phyloP scores from a whole-genome alignment of 2,113 vertebrate genomes.

The Macrotis lagotis region DNA sequence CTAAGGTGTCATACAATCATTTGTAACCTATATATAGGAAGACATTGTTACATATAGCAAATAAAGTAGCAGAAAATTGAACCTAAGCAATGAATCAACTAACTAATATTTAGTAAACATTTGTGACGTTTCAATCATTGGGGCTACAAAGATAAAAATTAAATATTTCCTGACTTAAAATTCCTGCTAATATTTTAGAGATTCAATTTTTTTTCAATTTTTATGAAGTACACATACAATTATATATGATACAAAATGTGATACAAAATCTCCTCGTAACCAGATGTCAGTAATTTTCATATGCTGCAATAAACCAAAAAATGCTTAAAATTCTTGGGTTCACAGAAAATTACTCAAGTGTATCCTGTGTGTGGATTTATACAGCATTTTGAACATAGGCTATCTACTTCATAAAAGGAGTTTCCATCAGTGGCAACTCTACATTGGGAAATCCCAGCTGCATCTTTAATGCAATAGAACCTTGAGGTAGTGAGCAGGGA shows the following conservation, averaged over 20 bases:
- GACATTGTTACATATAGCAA: not conserved
- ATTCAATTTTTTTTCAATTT: slow-evolving; percentile 36
- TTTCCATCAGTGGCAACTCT: slow-evolving; percentile 10
- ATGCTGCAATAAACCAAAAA: slow-evolving; percentile 25
- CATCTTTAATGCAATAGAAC: not conserved
- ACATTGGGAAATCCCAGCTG: not conserved
- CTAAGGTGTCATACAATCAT: slow-evolving; percentile 33
- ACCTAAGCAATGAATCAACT: not conserved
- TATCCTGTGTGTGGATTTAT: slow-evolving; percentile 34
- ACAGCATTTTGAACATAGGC: not conserved
- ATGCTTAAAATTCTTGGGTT: not conserved
- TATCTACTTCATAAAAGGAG: slow-evolving; percentile 27
- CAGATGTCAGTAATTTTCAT: slow-evolving; percentile 23
- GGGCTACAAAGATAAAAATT: not conserved
- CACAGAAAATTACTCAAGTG: slow-evolving; percentile 41
- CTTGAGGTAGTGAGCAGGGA: not conserved
- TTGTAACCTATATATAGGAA: slow-evolving; percentile 30
- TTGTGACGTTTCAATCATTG: not conserved
- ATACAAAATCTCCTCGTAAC: slow-evolving; percentile 33
- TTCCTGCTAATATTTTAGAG: not conserved
- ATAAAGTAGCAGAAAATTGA: slow-evolving; percentile 16
- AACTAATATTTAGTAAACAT: not conserved
- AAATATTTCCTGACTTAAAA: not conserved
- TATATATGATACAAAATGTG: not conserved
- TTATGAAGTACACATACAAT: slow-evolving; percentile 24